Evolutionary conservation across 92 coral and sea anemone genomes (phyloP).

Genomic region (Porites cylindrica): DNA sequence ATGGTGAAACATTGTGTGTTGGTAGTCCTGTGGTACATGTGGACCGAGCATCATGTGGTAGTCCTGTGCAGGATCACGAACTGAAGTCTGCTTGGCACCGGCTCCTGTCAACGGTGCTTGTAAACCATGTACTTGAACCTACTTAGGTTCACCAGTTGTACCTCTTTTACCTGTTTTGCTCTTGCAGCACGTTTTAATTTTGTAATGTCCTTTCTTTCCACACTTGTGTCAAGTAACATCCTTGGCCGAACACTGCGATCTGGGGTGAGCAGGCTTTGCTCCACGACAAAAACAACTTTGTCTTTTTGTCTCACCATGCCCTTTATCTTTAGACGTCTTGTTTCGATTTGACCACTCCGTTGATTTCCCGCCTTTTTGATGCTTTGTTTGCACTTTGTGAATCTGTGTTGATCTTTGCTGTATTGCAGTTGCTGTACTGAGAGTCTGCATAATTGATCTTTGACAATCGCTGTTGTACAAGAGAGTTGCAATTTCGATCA

Average conservation of each 20-base stretch:
- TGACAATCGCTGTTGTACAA: slow-evolving; percentile 12
- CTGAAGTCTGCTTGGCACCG: neutral
- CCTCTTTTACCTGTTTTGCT: slow-evolving; percentile 5
- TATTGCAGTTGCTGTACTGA: slow-evolving; percentile 1
- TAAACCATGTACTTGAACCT: slow-evolving; percentile 16
- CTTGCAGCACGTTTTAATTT: slow-evolving; percentile 26
- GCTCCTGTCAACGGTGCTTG: neutral
- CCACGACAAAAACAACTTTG: neutral
- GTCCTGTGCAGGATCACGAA: neutral
- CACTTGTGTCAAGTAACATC: slow-evolving; percentile 9
- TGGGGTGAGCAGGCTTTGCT: slow-evolving; percentile 2
- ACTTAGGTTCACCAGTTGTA: neutral
- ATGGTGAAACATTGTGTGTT: slow-evolving; percentile 23
- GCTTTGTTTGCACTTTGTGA: slow-evolving; percentile 17
- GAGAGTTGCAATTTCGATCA: slow-evolving; percentile 11
- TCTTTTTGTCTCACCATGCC: too few species aligned
- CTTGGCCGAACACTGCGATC: slow-evolving; percentile 15
- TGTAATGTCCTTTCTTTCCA: slow-evolving; percentile 20
- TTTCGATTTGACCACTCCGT: neutral
- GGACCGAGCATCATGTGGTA: neutral
- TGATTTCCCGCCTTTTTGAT: neutral
- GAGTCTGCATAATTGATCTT: slow-evolving; percentile 25
- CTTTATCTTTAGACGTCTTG: neutral
- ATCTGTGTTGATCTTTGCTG: neutral
- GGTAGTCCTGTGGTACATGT: neutral